Conservation (phyloP, 2,888 invertebrate species). For the Sericinus montela region DNA sequence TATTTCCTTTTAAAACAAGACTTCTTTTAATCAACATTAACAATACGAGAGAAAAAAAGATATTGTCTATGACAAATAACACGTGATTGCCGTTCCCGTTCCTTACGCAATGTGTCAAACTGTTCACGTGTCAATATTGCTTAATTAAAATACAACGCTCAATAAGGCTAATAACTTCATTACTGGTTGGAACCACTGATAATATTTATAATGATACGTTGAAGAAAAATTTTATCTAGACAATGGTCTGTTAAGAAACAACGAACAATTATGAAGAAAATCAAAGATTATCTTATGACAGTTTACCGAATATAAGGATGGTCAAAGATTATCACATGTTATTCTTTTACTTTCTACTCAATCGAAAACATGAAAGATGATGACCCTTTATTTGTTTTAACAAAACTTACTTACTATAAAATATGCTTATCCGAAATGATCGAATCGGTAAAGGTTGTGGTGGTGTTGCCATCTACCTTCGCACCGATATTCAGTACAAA, state of each 20-base stretch:
- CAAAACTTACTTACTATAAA: no score
- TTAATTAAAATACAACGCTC: conserved; percentile 16
- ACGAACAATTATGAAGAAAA: no score
- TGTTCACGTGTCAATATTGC: conserved; percentile 16
- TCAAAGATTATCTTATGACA: no score
- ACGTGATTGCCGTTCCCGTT: conserved; percentile 10
- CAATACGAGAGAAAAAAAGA: conserved; percentile 10
- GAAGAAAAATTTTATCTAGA: conserved; percentile 1
- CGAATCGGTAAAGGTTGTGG: no score
- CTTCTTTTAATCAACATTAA: conserved; percentile 10
- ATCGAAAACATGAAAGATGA: no score
- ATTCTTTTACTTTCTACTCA: no score
- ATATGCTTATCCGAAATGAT: no score
- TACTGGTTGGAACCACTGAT: background rate
- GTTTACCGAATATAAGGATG: no score
- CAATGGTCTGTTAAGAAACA: conserved; percentile 9
- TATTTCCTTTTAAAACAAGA: conserved; percentile 13
- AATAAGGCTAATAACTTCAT: conserved; percentile 19
- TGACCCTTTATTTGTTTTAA: no score
- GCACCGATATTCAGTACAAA: no score
- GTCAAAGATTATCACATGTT: no score
- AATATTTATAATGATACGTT: conserved; percentile 12
- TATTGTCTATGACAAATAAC: conserved; percentile 17
- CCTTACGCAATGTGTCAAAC: conserved; percentile 7
- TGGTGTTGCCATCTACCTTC: no score